phyloP scores from a whole-genome alignment of 2,888 invertebrate species.

The Drosophila koepferae region DNA sequence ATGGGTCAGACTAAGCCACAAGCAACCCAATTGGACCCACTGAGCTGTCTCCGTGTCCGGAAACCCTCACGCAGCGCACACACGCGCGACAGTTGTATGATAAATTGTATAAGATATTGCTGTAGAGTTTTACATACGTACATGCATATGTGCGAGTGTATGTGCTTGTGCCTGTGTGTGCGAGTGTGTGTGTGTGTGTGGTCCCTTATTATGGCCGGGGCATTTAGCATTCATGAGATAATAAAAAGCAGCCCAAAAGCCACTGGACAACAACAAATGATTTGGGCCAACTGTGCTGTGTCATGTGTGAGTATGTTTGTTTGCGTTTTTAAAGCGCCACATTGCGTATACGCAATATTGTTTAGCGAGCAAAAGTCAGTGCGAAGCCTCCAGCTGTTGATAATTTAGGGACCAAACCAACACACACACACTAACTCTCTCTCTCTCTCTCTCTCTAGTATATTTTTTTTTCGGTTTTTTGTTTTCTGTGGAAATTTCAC shows the following conservation, averaged over 20 bases:
- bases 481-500: constrained; percentile 57
- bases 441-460: constrained; percentile 4
- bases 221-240: constrained; percentile 81
- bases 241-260: constrained; percentile 67
- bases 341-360: constrained; percentile 75
- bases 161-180: neutral
- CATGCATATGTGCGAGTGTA: neutral
- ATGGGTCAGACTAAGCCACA: constrained; percentile 80
- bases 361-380: constrained; percentile 67
- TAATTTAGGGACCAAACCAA: constrained; percentile 61
- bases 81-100: constrained; percentile 68
- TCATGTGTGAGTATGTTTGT: constrained; percentile 12
- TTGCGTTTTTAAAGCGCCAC: constrained; percentile 50
- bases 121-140: constrained; percentile 67
- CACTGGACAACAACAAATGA: constrained; percentile 79
- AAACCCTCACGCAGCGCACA: constrained; percentile 60
- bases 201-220: constrained; percentile 59
- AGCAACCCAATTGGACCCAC: constrained; percentile 65
- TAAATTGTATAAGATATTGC: constrained; percentile 75
- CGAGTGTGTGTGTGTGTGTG: constrained; percentile 3
- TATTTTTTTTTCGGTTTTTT: constrained; percentile 38
- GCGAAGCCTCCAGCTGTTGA: constrained; percentile 70
- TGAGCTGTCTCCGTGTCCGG: constrained; percentile 49
- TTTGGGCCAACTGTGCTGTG: constrained; percentile 53
- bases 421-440: constrained; percentile 24